These are phyloP conservation scores for Ciona savignyi DNA, from an alignment of 23 tunicate species.

Conservation along the genomic window DNA sequence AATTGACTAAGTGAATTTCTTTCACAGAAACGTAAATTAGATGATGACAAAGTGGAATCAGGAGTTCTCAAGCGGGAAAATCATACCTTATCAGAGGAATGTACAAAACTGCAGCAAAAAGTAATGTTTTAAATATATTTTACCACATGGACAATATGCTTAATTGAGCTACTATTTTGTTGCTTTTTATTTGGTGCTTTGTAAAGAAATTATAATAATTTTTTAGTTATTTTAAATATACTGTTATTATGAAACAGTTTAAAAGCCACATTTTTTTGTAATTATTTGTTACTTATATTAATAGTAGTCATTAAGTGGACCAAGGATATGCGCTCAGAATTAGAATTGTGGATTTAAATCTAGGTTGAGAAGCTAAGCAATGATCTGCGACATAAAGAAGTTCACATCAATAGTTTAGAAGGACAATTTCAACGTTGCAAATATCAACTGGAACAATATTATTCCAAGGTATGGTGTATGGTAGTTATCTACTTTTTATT, in stretches of 20 bases:
- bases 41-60: constrained; percentile 30
- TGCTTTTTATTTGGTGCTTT: too few relatives aligned
- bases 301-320: too few relatives aligned
- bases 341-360: too few relatives aligned
- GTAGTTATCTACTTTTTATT: too few relatives aligned
- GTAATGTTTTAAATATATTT: constrained; percentile 1
- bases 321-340: too few relatives aligned
- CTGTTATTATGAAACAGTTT: background rate
- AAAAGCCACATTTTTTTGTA: too few relatives aligned
- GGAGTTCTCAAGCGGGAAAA: constrained; percentile 26
- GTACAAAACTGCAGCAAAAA: constrained; percentile 38
- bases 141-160: background rate
- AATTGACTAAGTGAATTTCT: background rate
- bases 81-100: constrained; percentile 18
- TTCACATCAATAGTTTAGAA: constrained; percentile 12
- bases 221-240: too few relatives aligned
- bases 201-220: too few relatives aligned
- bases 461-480: constrained; percentile 29
- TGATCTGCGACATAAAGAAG: constrained; percentile 31
- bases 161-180: too few relatives aligned
- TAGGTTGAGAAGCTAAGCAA: constrained; percentile 24
- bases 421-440: constrained; percentile 34
- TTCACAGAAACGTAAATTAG: constrained; percentile 30
- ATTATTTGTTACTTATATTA: too few relatives aligned
- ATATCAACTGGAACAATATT: constrained; percentile 19